Conservation (phyloP, 2,797 vertebrate genomes). For the Eupleurogrammus muticus region DNA sequence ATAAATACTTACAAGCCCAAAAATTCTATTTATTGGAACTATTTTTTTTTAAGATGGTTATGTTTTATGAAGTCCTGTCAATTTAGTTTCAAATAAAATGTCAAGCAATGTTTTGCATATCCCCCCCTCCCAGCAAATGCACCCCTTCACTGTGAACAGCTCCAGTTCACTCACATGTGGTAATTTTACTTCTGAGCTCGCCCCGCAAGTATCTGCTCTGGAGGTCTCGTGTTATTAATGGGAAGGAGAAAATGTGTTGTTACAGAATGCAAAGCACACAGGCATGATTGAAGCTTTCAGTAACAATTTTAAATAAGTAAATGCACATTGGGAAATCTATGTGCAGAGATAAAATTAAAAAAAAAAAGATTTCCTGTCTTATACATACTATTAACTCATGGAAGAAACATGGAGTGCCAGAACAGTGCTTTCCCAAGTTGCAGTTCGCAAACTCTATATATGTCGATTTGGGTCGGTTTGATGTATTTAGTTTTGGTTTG, state of each 20-base stretch:
- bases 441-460: not conserved
- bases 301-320: not conserved
- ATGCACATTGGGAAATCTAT: not conserved
- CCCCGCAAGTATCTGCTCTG: not conserved
- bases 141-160: constrained; percentile 6
- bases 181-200: constrained; percentile 18
- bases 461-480: not conserved
- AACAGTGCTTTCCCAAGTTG: not conserved
- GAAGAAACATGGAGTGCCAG: not conserved
- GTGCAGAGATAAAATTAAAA: not conserved
- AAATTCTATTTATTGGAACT: not conserved
- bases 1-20: not conserved
- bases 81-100: constrained; percentile 7
- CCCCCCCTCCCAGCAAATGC: constrained; percentile 9
- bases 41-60: not conserved
- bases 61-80: not conserved
- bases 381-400: not conserved
- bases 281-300: not conserved
- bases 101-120: constrained; percentile 7
- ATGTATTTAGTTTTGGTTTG: not conserved
- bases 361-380: not conserved
- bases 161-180: constrained; percentile 6
- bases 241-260: not conserved
- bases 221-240: not conserved
- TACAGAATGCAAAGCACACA: constrained; percentile 3